Base-by-base conservation (phyloP, 2,113 vertebrate species). In the Corythaeola cristata region DNA sequence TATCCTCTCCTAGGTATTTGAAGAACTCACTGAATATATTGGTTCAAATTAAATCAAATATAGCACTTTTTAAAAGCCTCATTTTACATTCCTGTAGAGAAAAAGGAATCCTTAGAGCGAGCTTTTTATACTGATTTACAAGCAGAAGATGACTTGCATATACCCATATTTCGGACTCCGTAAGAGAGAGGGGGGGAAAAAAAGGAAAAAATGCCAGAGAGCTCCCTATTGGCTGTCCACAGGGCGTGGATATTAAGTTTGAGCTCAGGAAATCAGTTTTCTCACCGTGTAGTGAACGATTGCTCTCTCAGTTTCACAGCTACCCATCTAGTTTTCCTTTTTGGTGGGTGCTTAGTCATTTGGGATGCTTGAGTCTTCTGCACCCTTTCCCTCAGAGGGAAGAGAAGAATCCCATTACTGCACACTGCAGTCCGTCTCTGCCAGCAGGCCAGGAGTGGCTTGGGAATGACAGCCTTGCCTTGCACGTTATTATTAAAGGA, bases 391-490 rank as follows among this genome's bases (percentile, higher is more conserved):
- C 80, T 74, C 15, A 1, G 50, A 96, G 53, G 79, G 74, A 87
- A 2, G 13, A 90, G 83, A 90, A 74, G 64, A 85, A 90, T 93
- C 52, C 9, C 53, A 85, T 87, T 52, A 7, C 35, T 59, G 76
- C 30, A 10, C 59, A 56, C 69, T 68, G 83, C 64, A 87, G 76
- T 59, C 33, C 1, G 2, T 15, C 79, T 53, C 66, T 56, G 95
- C 92, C 90, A 96, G 88, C 68, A 95, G 96, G 85, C 68, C 88
- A 90, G 97, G 90, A 85, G 86, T 12, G 73, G 80, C 92, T 95
- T 75, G 69, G 94, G 92, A 94, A 75, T 22, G 69, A 78, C 67
- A 47, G 73, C n/a, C 39, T 44, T 87, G 52, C 24, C 63, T 75
- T 59, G 68, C n/a, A 81, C 10, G 5, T 41, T 97, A 4, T 94